Conservation (phyloP, 2,113 vertebrate genomes). For the Pachycephala philippinensis region DNA sequence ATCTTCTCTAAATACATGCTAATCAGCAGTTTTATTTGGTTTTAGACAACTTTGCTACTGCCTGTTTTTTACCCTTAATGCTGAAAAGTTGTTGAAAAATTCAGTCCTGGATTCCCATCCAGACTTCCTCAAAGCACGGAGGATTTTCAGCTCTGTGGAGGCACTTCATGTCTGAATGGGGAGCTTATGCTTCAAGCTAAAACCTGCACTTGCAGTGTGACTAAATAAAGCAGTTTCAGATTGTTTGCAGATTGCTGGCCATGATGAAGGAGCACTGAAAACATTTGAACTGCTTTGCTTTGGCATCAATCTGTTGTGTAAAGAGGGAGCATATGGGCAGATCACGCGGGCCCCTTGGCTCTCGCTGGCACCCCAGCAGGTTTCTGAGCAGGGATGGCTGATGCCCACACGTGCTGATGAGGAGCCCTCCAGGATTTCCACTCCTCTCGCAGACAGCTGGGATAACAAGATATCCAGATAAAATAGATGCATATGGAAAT, state of each 20-base stretch:
- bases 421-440: fast-evolving
- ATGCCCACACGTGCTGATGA: not conserved
- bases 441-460: not conserved
- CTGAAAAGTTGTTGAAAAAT: not conserved
- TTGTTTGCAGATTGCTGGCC: not conserved
- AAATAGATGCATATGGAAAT: not conserved
- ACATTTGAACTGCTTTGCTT: not conserved
- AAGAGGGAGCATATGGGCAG: constrained; percentile 14
- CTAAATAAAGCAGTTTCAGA: not conserved
- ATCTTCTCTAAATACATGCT: not conserved
- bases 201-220: not conserved
- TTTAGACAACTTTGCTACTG: not conserved
- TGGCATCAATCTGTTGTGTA: constrained; percentile 16
- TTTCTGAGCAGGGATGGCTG: not conserved
- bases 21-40: not conserved
- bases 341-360: not conserved
- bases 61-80: not conserved
- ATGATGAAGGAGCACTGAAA: not conserved
- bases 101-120: not conserved
- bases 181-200: not conserved
- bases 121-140: not conserved
- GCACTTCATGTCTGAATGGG: not conserved
- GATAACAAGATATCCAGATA: not conserved
- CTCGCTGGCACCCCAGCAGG: not conserved
- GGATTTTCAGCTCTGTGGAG: not conserved